phyloP scores from a whole-genome alignment of 1,140 invertebrate genomes.

The Plodia interpunctella region DNA sequence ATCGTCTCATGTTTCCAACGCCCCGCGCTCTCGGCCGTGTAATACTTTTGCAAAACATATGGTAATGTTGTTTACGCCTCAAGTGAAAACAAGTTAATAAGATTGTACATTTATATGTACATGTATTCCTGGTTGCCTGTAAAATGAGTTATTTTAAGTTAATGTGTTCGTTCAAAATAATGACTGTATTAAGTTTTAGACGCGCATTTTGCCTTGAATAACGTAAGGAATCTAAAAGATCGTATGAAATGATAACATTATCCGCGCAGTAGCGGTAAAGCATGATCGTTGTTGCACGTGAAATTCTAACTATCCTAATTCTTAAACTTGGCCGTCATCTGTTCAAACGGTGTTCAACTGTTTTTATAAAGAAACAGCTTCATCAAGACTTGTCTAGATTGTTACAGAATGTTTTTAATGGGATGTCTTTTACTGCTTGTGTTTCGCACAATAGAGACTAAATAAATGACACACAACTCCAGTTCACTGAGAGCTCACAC shows the following conservation, averaged over 20 bases:
- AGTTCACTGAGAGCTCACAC: background rate
- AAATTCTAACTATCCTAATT: too few relatives aligned
- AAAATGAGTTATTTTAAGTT: background rate
- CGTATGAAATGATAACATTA: too few relatives aligned
- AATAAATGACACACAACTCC: background rate
- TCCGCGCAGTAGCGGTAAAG: too few relatives aligned
- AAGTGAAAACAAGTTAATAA: slow-evolving; percentile 2
- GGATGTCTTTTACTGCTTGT: too few relatives aligned
- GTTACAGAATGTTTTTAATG: too few relatives aligned
- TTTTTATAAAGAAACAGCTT: too few relatives aligned
- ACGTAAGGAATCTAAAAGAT: too few relatives aligned
- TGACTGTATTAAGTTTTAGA: background rate
- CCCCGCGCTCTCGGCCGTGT: background rate
- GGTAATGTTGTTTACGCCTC: background rate
- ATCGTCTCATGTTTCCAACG: background rate
- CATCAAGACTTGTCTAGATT: too few relatives aligned
- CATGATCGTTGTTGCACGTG: too few relatives aligned
- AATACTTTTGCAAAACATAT: slow-evolving; percentile 5
- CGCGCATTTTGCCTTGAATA: background rate
- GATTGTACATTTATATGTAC: background rate
- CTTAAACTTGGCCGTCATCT: too few relatives aligned
- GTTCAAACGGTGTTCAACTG: too few relatives aligned
- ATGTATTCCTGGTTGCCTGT: background rate
- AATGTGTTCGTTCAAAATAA: background rate
- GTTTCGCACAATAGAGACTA: too few relatives aligned